Evolutionary conservation across 2,113 vertebrate species (phyloP).

Genomic region (Gallinago paraguaiae): DNA sequence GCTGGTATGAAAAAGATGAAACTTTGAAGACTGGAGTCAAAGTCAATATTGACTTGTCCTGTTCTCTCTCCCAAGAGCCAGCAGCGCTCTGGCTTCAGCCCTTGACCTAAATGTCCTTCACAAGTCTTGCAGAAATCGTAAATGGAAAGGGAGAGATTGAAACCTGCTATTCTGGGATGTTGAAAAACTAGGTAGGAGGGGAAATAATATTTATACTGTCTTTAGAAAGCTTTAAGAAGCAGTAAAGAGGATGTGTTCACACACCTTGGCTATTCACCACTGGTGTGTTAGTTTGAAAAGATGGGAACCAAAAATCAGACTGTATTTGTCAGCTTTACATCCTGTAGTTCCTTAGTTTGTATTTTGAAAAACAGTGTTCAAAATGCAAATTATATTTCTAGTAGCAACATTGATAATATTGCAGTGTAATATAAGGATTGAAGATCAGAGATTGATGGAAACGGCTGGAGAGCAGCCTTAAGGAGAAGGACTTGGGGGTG

Average conservation of each 20-base stretch:
- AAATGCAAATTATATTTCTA: background rate
- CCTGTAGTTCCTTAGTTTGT: background rate
- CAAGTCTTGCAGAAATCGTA: background rate
- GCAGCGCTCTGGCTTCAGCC: background rate
- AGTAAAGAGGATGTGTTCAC: too few species aligned
- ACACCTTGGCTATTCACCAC: background rate
- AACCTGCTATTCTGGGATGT: background rate
- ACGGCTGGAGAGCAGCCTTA: background rate
- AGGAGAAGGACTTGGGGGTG: too few species aligned
- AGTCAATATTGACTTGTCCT: background rate
- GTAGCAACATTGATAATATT: rapidly evolving
- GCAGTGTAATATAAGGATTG: background rate
- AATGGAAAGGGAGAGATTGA: background rate
- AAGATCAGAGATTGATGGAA: background rate
- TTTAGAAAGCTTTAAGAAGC: background rate
- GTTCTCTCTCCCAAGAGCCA: background rate
- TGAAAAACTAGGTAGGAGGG: background rate
- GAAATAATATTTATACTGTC: background rate
- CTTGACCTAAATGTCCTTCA: background rate
- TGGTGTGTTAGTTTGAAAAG: background rate
- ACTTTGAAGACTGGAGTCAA: background rate
- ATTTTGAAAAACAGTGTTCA: background rate
- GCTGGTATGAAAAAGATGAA: background rate
- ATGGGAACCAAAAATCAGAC: background rate
- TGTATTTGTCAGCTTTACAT: background rate